Evolutionary conservation across 2,113 vertebrate genomes (phyloP), one percentile per base, ranked within the genome.

Genomic region (Tapirus terrestris): DNA sequence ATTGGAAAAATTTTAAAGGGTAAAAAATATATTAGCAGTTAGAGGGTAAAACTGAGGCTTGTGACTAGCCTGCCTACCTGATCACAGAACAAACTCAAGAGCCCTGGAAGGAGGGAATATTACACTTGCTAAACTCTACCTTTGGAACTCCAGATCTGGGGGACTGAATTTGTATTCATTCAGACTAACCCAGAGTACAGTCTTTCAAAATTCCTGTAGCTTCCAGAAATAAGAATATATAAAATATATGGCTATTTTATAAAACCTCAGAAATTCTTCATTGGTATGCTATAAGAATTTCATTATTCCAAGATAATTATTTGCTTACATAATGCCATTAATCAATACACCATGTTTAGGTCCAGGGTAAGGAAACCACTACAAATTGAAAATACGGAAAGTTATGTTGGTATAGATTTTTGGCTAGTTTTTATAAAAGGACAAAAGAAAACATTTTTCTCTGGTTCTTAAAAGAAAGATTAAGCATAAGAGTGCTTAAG

Each of bases 351-450:
- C 31, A 65, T n/a, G 89, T 96, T 92, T 83, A 86, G 58, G 23
- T 75, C 5, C 33, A 68, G 33, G 3, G 5, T 89, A 84, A 91
- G 60, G 58, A 89, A 89, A 82, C 21, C 8, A 86, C 51, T n/a
- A 45, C 43, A 90, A 96, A 73, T 91, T 75, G 92, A 95, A 96
- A 96, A 89, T 21, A 82, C 0, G 94, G 18, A 94, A 82, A 92
- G 86, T 75, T 89, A 86, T 27, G 18, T 31, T 83, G 8, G 56
- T 60, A 53, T 45, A 6, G 17, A 39, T 51, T 93, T 87, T 79
- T 67, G 23, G 13, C 43, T 90, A 7, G 29, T 58, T 86, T 81
- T 91, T 81, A 43, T 51, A 77, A n/a, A 73, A 89, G 61, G 51
- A 89, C 20, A 58, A 77, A 93, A 89, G 25, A 76, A 75, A 67